phyloP scores from a whole-genome alignment of 1,140 invertebrate species.

The Pseudomyrmex dendroicus region DNA sequence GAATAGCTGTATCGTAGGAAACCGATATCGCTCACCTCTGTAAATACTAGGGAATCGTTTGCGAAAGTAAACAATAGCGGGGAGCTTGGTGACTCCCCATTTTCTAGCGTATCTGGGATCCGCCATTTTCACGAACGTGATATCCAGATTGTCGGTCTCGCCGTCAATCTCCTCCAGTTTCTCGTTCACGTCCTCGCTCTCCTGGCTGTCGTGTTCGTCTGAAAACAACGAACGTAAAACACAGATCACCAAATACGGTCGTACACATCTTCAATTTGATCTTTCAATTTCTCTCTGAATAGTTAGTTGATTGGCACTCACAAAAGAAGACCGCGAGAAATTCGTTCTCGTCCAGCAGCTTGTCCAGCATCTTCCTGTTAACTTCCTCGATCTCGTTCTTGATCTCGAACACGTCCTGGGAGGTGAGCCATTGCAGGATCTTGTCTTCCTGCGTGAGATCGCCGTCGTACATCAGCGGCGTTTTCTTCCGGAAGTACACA shows the following conservation, averaged over 20 bases:
- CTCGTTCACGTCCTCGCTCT: slow-evolving; percentile 92
- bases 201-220: slow-evolving; percentile 92
- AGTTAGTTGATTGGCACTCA: slow-evolving; percentile 85
- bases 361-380: slow-evolving; percentile 97
- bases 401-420: slow-evolving; percentile 97
- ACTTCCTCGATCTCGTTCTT: slow-evolving; percentile 99
- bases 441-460: slow-evolving; percentile 94
- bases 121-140: slow-evolving; percentile 97
- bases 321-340: slow-evolving; percentile 98
- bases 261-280: not conserved
- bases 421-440: slow-evolving; percentile 95
- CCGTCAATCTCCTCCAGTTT: slow-evolving; percentile 96
- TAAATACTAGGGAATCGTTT: slow-evolving; percentile 97
- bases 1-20: not conserved
- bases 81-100: slow-evolving; percentile 97
- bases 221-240: slow-evolving; percentile 52
- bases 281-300: too few species aligned
- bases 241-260: not conserved
- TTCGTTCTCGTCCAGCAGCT: slow-evolving; percentile 96
- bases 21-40: slow-evolving; percentile 88
- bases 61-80: slow-evolving; percentile 97
- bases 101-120: slow-evolving; percentile 96
- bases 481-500: slow-evolving; percentile 95
- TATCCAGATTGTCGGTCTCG: slow-evolving; percentile 97
- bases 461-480: slow-evolving; percentile 95